Evolutionary conservation across 2,113 vertebrate species (phyloP).

Genomic region (Todiramphus saurophagus): DNA sequence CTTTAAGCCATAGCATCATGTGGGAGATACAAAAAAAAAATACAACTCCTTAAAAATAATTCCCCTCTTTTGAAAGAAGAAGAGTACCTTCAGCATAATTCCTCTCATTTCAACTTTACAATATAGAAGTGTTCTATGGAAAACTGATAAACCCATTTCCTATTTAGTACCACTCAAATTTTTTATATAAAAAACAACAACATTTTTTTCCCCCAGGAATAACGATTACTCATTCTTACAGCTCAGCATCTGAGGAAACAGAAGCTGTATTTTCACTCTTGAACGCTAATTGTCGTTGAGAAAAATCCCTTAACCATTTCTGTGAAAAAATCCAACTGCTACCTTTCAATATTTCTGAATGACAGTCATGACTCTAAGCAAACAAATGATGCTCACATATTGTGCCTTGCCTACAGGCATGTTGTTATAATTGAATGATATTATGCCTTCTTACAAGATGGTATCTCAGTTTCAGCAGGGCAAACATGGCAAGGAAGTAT

Average conservation of each 20-base stretch:
- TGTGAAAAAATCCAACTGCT: constrained; percentile 59
- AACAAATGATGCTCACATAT: constrained; percentile 61
- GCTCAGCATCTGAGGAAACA: constrained; percentile 44
- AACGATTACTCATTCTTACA: constrained; percentile 40
- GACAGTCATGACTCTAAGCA: constrained; percentile 46
- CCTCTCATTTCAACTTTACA: constrained; percentile 9
- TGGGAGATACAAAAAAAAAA: background rate
- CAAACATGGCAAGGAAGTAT: constrained; percentile 19
- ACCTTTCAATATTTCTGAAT: constrained; percentile 63
- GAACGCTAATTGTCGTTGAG: constrained; percentile 48
- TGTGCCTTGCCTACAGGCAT: constrained; percentile 64
- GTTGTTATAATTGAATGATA: constrained; percentile 30
- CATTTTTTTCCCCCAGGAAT: background rate
- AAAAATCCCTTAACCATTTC: constrained; percentile 62
- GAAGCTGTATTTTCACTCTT: constrained; percentile 46
- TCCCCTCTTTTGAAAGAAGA: background rate
- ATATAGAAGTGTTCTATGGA: background rate
- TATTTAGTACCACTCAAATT: background rate
- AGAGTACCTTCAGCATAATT: constrained; percentile 1
- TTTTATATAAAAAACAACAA: background rate
- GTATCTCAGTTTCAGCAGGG: constrained; percentile 37
- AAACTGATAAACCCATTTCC: constrained; percentile 33
- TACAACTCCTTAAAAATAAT: background rate
- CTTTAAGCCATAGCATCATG: background rate
- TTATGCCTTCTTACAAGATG: constrained; percentile 43